A percentile compares a stretch with the other conserved stretches of the same genome.
phyloP scores from a whole-genome alignment of 2,888 invertebrate genomes.

The Brassicogethes aeneus region DNA sequence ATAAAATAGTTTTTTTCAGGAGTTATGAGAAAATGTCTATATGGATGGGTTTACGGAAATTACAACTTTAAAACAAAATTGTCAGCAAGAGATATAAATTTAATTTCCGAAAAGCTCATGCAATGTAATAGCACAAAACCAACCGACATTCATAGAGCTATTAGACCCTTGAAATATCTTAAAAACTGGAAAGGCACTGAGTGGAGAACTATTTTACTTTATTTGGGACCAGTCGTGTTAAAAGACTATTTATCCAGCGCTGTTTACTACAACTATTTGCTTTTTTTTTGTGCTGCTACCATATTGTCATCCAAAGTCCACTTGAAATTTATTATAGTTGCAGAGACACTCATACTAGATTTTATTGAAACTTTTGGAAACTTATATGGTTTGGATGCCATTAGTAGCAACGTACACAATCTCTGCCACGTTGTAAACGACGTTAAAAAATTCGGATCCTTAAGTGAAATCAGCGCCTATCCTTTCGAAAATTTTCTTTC shows the following conservation, averaged over 20 bases:
- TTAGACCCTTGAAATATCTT: constrained; percentile 9
- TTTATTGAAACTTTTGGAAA: constrained; percentile 18
- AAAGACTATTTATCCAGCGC: constrained; percentile 9
- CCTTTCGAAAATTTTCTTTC: constrained; percentile 31
- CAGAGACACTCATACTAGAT: constrained; percentile 12
- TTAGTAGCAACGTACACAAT: constrained; percentile 33
- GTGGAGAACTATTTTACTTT: constrained; percentile 7
- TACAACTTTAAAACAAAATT: constrained; percentile 6
- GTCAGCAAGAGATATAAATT: not conserved
- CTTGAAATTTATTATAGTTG: constrained; percentile 12
- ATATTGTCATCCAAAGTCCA: constrained; percentile 15
- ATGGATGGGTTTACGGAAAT: constrained; percentile 14
- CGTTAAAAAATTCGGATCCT: constrained; percentile 24
- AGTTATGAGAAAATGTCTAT: no score
- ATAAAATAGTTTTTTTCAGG: no score
- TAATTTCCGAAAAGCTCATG: not conserved
- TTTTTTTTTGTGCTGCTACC: constrained; percentile 14
- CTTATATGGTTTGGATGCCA: constrained; percentile 27
- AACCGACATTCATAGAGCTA: constrained; percentile 4
- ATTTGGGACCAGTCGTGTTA: constrained; percentile 9
- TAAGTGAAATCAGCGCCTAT: constrained; percentile 29
- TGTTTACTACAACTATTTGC: constrained; percentile 11
- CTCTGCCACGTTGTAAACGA: constrained; percentile 32
- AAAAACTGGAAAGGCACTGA: constrained; percentile 9
- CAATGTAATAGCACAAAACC: not conserved